Evolutionary conservation across 2,797 vertebrate species (phyloP).

Genomic region (Sebastiscus tertius): DNA sequence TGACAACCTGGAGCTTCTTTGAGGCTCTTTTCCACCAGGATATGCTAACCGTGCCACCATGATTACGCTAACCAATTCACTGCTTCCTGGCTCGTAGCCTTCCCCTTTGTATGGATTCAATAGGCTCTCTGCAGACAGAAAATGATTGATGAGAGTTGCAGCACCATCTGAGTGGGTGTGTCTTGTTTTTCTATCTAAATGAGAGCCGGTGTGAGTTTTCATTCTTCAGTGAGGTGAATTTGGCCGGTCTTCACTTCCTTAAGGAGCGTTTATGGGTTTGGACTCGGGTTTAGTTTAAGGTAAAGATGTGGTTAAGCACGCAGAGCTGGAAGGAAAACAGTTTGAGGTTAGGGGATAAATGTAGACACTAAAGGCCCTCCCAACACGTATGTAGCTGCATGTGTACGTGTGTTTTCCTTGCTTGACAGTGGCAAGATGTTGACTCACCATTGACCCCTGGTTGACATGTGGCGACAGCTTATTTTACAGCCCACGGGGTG

Average conservation of each 20-base stretch:
- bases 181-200: slow-evolving; percentile 16
- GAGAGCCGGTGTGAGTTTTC: slow-evolving; percentile 8
- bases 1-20: background rate
- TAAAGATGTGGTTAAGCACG: slow-evolving; percentile 36
- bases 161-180: background rate
- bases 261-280: slow-evolving; percentile 39
- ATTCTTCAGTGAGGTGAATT: slow-evolving; percentile 13
- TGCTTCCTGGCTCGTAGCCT: background rate
- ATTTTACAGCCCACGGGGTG: slow-evolving; percentile 61
- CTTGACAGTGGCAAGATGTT: slow-evolving; percentile 53
- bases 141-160: slow-evolving; percentile 24
- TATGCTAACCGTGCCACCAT: background rate
- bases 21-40: background rate
- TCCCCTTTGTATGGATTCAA: background rate
- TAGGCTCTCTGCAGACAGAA: background rate
- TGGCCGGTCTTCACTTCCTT: slow-evolving; percentile 25
- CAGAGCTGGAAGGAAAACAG: slow-evolving; percentile 25
- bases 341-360: slow-evolving; percentile 6
- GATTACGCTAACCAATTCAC: background rate
- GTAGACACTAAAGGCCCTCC: slow-evolving; percentile 7
- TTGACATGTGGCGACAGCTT: slow-evolving; percentile 62
- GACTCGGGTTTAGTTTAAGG: slow-evolving; percentile 34
- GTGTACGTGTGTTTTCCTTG: slow-evolving; percentile 17
- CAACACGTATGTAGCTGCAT: background rate
- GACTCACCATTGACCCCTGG: slow-evolving; percentile 61